Evolutionary conservation across 2,797 vertebrate genomes (phyloP).

Genomic region (Serranus cabrilla): DNA sequence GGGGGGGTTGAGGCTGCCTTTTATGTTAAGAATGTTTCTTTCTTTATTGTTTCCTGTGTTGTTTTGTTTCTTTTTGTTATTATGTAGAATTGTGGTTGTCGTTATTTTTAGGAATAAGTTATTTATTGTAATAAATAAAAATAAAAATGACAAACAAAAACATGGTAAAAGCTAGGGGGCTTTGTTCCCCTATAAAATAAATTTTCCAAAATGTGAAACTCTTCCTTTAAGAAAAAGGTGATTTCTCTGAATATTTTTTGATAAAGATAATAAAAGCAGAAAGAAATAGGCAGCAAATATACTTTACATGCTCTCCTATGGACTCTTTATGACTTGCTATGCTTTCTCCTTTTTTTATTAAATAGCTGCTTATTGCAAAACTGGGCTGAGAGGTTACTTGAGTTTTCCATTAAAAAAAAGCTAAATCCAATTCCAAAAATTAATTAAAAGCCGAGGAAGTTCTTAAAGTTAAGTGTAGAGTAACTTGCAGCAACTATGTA

Average conservation of each 20-base stretch:
- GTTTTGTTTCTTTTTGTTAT: too few relatives aligned
- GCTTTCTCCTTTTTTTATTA: background rate
- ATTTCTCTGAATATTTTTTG: background rate
- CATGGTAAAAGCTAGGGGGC: too few relatives aligned
- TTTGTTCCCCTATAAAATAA: too few relatives aligned
- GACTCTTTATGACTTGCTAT: background rate
- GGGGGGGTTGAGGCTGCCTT: too few relatives aligned
- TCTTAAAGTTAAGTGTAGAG: background rate
- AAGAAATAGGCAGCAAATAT: background rate
- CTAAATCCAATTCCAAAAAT: background rate
- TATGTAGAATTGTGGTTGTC: too few relatives aligned
- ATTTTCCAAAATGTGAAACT: background rate
- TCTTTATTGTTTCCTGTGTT: too few relatives aligned
- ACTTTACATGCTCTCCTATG: background rate
- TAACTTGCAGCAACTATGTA: background rate
- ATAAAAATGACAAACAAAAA: too few relatives aligned
- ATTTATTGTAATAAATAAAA: too few relatives aligned
- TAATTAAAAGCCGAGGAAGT: background rate
- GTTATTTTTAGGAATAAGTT: too few relatives aligned
- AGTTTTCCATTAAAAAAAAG: background rate
- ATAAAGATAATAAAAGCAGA: background rate
- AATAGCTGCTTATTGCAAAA: background rate
- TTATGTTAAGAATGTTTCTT: too few relatives aligned
- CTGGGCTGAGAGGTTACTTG: background rate
- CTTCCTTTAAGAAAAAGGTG: background rate